These are phyloP conservation scores for Polypedilum pembai DNA, from an alignment of 1,140 invertebrate species.

Conservation along the genomic window DNA sequence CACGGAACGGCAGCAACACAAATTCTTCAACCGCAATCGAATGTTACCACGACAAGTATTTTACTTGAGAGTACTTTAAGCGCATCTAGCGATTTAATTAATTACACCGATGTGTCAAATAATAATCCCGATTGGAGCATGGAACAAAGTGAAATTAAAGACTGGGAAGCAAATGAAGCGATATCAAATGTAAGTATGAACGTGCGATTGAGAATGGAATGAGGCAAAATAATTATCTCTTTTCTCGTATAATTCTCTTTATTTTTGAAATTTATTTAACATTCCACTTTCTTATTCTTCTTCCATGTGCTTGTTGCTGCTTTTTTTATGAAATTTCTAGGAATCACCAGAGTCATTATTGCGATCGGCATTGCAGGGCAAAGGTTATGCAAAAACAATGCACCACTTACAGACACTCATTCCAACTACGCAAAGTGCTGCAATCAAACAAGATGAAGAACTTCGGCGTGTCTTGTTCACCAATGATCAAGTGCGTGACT, in stretches of 20 bases:
- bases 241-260: neutral
- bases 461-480: slow-evolving; percentile 44
- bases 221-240: neutral
- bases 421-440: slow-evolving; percentile 36
- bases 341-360: slow-evolving; percentile 63
- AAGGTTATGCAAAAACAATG: slow-evolving; percentile 48
- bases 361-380: slow-evolving; percentile 71
- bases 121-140: slow-evolving; percentile 33
- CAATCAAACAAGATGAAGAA: slow-evolving; percentile 45
- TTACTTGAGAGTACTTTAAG: slow-evolving; percentile 10
- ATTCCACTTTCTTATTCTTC: slow-evolving; percentile 25
- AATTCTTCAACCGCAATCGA: slow-evolving; percentile 32
- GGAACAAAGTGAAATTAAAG: slow-evolving; percentile 25
- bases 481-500: slow-evolving; percentile 36
- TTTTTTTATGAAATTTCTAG: slow-evolving; percentile 30
- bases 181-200: slow-evolving; percentile 32
- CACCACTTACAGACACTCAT: slow-evolving; percentile 47
- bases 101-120: slow-evolving; percentile 31
- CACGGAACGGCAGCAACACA: neutral
- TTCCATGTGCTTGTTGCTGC: no score
- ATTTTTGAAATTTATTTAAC: no score
- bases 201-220: no score
- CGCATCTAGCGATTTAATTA: slow-evolving; percentile 24
- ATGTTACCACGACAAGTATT: slow-evolving; percentile 24
- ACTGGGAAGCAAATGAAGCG: slow-evolving; percentile 30